Evolutionary conservation across 2,113 vertebrate genomes (phyloP).

Genomic region (Oreochromis spilurus): DNA sequence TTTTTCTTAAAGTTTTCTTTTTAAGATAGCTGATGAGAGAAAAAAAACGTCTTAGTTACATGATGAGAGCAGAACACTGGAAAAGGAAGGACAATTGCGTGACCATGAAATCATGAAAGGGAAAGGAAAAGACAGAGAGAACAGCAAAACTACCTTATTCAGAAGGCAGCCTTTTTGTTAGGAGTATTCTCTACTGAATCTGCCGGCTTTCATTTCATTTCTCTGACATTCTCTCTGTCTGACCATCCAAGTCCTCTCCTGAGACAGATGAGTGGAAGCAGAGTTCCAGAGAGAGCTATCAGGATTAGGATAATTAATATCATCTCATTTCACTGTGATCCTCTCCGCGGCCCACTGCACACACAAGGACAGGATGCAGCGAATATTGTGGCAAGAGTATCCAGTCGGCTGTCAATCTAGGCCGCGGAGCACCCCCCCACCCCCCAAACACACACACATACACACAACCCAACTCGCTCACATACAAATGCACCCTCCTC

Average conservation of each 20-base stretch:
- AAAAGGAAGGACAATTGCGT: constrained; percentile 28
- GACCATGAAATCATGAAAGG: constrained; percentile 30
- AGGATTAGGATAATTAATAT: constrained; percentile 78
- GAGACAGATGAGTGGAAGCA: constrained; percentile 63
- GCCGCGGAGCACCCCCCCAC: constrained; percentile 36
- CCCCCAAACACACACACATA: background rate
- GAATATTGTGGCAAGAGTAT: constrained; percentile 79
- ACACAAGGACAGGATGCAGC: constrained; percentile 64
- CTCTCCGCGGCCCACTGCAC: constrained; percentile 64
- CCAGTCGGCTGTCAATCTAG: constrained; percentile 82
- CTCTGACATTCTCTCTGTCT: constrained; percentile 67
- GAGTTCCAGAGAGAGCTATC: constrained; percentile 70
- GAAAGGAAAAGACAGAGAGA: constrained; percentile 19
- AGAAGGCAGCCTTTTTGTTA: constrained; percentile 40
- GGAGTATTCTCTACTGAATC: constrained; percentile 61
- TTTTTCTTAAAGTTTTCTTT: background rate
- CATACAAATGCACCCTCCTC: constrained; percentile 41
- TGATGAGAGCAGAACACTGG: background rate
- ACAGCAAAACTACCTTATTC: constrained; percentile 38
- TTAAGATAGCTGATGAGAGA: background rate
- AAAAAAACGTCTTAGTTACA: background rate
- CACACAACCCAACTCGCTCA: constrained; percentile 9
- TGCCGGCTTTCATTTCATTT: constrained; percentile 56
- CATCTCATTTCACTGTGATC: constrained; percentile 72
- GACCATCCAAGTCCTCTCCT: constrained; percentile 69